These are phyloP conservation scores for Paramisgurnus dabryanus DNA, from an alignment of 2,113 vertebrate genomes.

Conservation along the genomic window DNA sequence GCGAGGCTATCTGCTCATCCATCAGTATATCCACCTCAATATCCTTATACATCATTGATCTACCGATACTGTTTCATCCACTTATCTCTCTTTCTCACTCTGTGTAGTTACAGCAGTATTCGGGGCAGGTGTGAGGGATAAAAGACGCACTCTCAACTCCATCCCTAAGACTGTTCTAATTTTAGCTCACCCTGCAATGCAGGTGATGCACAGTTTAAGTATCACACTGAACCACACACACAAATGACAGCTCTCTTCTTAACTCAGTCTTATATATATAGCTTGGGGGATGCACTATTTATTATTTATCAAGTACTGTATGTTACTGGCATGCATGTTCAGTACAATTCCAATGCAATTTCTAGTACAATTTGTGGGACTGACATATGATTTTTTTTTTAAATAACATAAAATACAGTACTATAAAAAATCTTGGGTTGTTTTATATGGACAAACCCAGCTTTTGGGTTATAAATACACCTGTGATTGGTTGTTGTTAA, in stretches of 20 bases:
- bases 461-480: too few species aligned
- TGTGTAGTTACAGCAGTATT: conserved; percentile 39
- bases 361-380: too few species aligned
- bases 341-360: too few species aligned
- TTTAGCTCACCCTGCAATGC: conserved; percentile 67
- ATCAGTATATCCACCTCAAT: conserved; percentile 11
- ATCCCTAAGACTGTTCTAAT: conserved; percentile 61
- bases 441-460: too few species aligned
- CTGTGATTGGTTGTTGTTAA: too few species aligned
- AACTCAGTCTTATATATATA: not conserved
- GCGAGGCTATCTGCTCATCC: not conserved
- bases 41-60: conserved; percentile 15
- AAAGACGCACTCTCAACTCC: conserved; percentile 39
- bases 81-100: conserved; percentile 12
- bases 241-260: conserved; percentile 15
- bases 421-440: too few species aligned
- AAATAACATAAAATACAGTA: too few species aligned
- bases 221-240: not conserved
- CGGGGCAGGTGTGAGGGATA: conserved; percentile 50
- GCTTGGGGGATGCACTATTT: not conserved
- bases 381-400: too few species aligned
- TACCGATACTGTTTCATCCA: not conserved
- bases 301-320: not conserved
- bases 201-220: conserved; percentile 56
- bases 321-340: too few species aligned